These are phyloP conservation scores for Mimumesa dahlbomi DNA, from an alignment of 2,888 invertebrate genomes.

Conservation along the genomic window DNA sequence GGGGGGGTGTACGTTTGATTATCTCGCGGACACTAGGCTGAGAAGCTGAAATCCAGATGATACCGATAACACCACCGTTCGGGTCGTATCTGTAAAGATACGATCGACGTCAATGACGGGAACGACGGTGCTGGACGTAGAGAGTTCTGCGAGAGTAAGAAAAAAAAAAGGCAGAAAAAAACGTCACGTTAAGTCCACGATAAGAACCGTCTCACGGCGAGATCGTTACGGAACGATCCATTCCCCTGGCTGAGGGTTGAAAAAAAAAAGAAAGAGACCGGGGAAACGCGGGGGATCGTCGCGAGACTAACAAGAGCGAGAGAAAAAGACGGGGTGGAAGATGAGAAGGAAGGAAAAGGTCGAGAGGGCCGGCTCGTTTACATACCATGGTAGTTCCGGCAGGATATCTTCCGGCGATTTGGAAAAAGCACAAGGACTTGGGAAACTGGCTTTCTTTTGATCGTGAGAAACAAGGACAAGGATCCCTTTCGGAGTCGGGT, in stretches of 20 bases:
- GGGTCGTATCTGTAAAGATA: conserved; percentile 25
- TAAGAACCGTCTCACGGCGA: conserved; percentile 31
- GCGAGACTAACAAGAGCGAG: background rate
- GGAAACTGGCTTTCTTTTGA: background rate
- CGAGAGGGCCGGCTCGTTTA: conserved; percentile 25
- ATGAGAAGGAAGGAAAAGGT: conserved; percentile 5
- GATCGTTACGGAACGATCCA: conserved; percentile 42
- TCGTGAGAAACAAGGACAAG: conserved; percentile 11
- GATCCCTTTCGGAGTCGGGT: conserved; percentile 3
- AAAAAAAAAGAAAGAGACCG: conserved; percentile 5
- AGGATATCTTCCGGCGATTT: conserved; percentile 38
- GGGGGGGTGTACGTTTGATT: conserved; percentile 9
- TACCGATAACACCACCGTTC: conserved; percentile 22
- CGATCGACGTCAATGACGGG: conserved; percentile 35
- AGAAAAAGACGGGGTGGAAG: background rate
- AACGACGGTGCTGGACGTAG: conserved; percentile 11
- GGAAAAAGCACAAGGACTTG: background rate
- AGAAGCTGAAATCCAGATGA: conserved; percentile 30
- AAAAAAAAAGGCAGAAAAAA: too few relatives aligned
- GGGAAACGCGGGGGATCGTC: background rate
- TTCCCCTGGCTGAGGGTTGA: conserved; percentile 19
- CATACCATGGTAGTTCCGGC: conserved; percentile 34
- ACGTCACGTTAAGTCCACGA: conserved; percentile 43
- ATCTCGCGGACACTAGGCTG: conserved; percentile 1
- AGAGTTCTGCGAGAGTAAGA: too few relatives aligned